Evolutionary conservation across 2,113 vertebrate species (phyloP).

Genomic region (Eurystomus gularis): DNA sequence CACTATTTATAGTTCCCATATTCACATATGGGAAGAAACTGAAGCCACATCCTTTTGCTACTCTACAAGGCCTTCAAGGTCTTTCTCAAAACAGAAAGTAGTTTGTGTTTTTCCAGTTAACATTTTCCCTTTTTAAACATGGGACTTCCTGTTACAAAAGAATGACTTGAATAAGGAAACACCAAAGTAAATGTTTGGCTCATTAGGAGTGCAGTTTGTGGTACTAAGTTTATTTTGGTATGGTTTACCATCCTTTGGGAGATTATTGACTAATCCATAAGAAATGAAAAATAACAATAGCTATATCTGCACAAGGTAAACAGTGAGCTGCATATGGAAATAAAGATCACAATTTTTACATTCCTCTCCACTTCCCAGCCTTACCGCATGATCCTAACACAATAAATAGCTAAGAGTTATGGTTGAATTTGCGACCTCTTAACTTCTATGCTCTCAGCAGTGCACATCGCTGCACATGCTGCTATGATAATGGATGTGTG

Average conservation of each 20-base stretch:
- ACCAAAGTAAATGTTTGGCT: background rate
- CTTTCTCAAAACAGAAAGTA: constrained; percentile 8
- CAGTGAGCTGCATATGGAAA: background rate
- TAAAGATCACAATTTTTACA: background rate
- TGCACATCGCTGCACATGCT: background rate
- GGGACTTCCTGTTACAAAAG: background rate
- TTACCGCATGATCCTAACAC: background rate
- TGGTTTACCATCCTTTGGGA: background rate
- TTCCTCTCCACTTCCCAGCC: background rate
- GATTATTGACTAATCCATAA: background rate
- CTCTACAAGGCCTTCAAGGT: background rate
- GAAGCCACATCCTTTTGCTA: background rate
- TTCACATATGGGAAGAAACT: constrained; percentile 38
- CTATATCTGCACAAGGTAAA: background rate
- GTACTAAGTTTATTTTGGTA: background rate
- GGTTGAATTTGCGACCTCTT: background rate
- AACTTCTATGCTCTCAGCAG: background rate
- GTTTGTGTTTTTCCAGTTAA: constrained; percentile 20
- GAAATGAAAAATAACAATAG: background rate
- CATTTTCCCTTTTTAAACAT: background rate
- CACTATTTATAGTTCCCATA: background rate
- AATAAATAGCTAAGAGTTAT: background rate
- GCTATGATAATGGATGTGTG: rapidly evolving
- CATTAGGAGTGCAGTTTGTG: background rate
- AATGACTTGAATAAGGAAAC: background rate